Conservation (phyloP, 2,888 invertebrate genomes). For the Sycophila texana region DNA sequence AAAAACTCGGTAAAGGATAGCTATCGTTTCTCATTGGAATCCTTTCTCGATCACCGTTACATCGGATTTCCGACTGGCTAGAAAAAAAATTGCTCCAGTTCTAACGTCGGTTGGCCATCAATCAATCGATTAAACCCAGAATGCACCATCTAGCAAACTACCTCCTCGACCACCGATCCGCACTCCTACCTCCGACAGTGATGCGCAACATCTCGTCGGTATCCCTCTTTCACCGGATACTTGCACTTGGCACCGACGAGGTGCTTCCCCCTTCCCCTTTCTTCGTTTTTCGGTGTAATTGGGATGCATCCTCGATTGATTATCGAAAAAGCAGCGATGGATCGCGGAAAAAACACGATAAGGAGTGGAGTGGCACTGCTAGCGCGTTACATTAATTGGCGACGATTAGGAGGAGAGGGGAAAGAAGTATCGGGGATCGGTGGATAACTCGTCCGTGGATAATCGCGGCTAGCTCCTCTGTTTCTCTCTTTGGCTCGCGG, state of each 20-base stretch:
- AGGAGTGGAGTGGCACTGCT: neutral
- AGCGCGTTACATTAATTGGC: constrained; percentile 40
- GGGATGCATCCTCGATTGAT: constrained; percentile 24
- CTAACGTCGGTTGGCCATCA: too few species aligned
- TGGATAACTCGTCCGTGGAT: too few species aligned
- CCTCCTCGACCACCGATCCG: neutral
- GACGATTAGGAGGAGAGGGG: constrained; percentile 14
- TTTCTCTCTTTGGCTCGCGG: too few species aligned
- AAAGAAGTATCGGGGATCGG: too few species aligned
- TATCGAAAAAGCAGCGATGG: constrained; percentile 13
- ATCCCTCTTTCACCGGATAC: neutral
- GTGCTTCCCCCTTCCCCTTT: neutral
- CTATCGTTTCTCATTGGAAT: too few species aligned
- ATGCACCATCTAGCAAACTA: neutral
- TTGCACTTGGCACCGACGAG: constrained; percentile 44
- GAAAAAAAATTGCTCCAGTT: too few species aligned
- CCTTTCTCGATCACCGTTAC: too few species aligned
- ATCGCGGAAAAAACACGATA: neutral
- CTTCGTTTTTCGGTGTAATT: constrained; percentile 26
- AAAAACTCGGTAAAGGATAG: too few species aligned
- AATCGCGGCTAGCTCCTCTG: too few species aligned
- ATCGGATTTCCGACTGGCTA: too few species aligned
- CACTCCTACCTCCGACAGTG: constrained; percentile 14
- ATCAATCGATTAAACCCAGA: neutral
- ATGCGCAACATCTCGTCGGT: constrained; percentile 13